Evolutionary conservation across 1,140 invertebrate species (phyloP).

Genomic region (Cecropterus lyciades): DNA sequence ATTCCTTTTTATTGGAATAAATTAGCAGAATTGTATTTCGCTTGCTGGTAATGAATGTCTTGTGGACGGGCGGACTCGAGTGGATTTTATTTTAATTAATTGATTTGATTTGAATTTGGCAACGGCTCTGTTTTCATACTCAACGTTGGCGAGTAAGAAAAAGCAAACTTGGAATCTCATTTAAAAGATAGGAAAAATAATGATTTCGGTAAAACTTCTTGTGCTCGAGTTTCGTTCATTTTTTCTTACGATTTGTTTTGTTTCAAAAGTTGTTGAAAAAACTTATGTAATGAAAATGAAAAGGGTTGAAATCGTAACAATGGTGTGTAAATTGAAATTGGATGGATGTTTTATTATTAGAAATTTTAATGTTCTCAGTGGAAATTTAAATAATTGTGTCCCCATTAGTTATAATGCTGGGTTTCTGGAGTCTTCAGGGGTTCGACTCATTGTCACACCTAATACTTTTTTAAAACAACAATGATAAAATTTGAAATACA

Average conservation of each 20-base stretch:
- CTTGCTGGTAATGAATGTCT: slow-evolving; percentile 68
- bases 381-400: too few relatives aligned
- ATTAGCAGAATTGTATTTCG: slow-evolving; percentile 70
- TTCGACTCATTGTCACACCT: too few relatives aligned
- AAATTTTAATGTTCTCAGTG: too few relatives aligned
- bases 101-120: slow-evolving; percentile 65
- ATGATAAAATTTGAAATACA: too few relatives aligned
- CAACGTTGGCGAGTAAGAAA: slow-evolving; percentile 35
- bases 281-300: too few relatives aligned
- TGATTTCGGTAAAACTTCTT: slow-evolving; percentile 25
- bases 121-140: slow-evolving; percentile 42
- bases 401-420: too few relatives aligned
- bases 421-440: too few relatives aligned
- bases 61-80: slow-evolving; percentile 51
- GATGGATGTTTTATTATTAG: too few relatives aligned
- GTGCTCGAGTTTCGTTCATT: not conserved
- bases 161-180: slow-evolving; percentile 32
- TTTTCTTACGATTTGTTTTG: not conserved
- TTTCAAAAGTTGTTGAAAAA: not conserved
- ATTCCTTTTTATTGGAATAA: slow-evolving; percentile 65
- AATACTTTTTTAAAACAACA: too few relatives aligned
- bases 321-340: too few relatives aligned
- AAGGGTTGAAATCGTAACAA: too few relatives aligned
- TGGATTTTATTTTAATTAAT: slow-evolving; percentile 69
- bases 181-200: slow-evolving; percentile 25